Conservation (phyloP, 2,888 invertebrate genomes). For the Orthosia gothica region DNA sequence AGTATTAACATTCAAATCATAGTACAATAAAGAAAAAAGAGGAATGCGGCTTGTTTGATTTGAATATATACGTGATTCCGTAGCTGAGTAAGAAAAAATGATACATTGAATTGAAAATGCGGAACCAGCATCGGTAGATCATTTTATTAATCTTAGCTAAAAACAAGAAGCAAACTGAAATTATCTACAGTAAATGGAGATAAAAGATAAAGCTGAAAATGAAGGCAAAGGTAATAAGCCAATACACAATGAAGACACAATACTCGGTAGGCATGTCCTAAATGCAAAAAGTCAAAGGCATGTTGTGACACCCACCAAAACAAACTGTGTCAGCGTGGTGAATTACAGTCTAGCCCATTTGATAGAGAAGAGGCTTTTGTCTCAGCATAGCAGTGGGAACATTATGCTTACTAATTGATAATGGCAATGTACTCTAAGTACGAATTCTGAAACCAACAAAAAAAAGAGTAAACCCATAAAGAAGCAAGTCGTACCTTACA, state of each 20-base stretch:
- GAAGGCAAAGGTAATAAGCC: neutral
- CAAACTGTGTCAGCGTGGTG: too few relatives aligned
- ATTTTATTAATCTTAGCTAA: neutral
- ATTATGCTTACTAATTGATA: too few relatives aligned
- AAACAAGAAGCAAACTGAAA: neutral
- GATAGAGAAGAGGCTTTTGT: too few relatives aligned
- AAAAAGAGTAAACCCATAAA: too few relatives aligned
- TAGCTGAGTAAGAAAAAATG: neutral
- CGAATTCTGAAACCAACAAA: too few relatives aligned
- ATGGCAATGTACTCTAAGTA: too few relatives aligned
- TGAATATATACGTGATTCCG: conserved; percentile 27
- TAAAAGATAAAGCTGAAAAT: neutral
- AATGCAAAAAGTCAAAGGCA: too few relatives aligned
- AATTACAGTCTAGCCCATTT: too few relatives aligned
- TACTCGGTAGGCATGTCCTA: too few relatives aligned
- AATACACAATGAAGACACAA: neutral
- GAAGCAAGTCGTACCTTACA: neutral
- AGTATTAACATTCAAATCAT: conserved; percentile 56
- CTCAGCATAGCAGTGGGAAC: too few relatives aligned
- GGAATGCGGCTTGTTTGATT: conserved; percentile 47
- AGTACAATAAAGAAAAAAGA: conserved; percentile 51
- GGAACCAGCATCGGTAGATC: neutral
- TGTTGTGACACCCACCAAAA: too few relatives aligned
- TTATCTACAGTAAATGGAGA: neutral
- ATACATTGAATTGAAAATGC: conserved; percentile 21